A percentile compares a stretch with the other conserved stretches of the same genome.
Evolutionary conservation across 2,113 vertebrate species (phyloP).

Genomic region (Gyps fulvus): DNA sequence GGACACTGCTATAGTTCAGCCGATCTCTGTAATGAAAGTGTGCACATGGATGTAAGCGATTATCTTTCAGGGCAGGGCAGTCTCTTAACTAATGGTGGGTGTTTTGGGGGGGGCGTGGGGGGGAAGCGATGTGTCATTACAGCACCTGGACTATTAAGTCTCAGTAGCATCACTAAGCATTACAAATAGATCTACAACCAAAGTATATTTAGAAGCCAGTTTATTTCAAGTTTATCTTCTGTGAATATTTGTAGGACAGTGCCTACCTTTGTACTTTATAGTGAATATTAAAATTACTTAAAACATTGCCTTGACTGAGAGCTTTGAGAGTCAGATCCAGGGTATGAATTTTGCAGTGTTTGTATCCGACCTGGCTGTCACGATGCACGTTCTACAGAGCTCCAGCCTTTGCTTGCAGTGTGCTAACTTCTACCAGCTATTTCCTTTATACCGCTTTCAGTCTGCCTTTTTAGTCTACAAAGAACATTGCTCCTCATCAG

Average conservation of each 20-base stretch:
- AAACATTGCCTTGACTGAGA: not conserved
- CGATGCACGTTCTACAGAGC: accelerated
- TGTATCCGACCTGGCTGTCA: not conserved
- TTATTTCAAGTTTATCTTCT: not conserved
- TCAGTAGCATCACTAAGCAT: not conserved
- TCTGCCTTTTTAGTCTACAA: not conserved
- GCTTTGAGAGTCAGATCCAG: not conserved
- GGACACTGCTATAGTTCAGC: not conserved
- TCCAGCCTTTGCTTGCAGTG: not conserved
- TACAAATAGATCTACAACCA: not conserved
- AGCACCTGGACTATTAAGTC: not conserved
- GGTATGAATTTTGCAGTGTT: not conserved
- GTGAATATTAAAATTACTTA: not conserved
- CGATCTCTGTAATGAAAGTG: not conserved
- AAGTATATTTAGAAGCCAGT: not conserved
- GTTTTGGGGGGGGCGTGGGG: not conserved
- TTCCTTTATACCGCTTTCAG: not conserved
- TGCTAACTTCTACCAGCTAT: not conserved
- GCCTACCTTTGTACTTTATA: not conserved
- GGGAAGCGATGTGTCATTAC: not conserved
- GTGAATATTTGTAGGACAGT: not conserved
- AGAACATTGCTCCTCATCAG: not conserved
- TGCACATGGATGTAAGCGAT: not conserved
- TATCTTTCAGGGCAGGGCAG: not conserved
- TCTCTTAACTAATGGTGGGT: not conserved